Evolutionary conservation across 2,888 invertebrate species (phyloP).

Genomic region (Netelia virgata): DNA sequence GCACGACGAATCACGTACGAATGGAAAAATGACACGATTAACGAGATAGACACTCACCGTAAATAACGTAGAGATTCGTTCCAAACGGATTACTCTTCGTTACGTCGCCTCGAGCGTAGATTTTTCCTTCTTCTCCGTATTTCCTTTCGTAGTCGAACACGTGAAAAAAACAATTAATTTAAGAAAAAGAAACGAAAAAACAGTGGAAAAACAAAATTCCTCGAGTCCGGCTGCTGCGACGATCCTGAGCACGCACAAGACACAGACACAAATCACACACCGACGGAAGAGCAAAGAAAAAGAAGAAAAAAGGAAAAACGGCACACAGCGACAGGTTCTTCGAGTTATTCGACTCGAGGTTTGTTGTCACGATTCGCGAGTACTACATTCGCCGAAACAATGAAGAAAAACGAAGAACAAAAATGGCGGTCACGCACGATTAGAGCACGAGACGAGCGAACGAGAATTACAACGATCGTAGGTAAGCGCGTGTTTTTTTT

Average conservation of each 20-base stretch:
- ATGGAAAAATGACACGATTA: too few relatives aligned
- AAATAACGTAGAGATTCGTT: constrained; percentile 17
- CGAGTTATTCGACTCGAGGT: background rate
- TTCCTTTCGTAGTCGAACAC: constrained; percentile 5
- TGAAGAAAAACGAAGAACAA: background rate
- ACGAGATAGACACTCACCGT: constrained; percentile 31
- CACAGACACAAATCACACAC: constrained; percentile 35
- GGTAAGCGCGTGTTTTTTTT: too few relatives aligned
- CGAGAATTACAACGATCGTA: background rate
- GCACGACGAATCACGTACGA: too few relatives aligned
- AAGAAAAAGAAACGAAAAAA: constrained; percentile 1
- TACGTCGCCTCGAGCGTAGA: background rate
- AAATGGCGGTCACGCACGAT: background rate
- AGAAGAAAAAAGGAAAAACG: background rate
- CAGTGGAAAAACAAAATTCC: constrained; percentile 28
- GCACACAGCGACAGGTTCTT: too few relatives aligned
- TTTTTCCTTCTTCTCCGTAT: background rate
- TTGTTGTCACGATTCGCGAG: background rate
- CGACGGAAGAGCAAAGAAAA: background rate
- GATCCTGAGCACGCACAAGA: constrained; percentile 12
- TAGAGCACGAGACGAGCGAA: background rate
- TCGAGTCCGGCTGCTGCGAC: constrained; percentile 30
- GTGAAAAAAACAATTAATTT: background rate
- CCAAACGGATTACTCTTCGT: background rate
- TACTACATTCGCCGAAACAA: background rate